phyloP scores from a whole-genome alignment of 2,888 invertebrate genomes.

The Tubulanus polymorphus region DNA sequence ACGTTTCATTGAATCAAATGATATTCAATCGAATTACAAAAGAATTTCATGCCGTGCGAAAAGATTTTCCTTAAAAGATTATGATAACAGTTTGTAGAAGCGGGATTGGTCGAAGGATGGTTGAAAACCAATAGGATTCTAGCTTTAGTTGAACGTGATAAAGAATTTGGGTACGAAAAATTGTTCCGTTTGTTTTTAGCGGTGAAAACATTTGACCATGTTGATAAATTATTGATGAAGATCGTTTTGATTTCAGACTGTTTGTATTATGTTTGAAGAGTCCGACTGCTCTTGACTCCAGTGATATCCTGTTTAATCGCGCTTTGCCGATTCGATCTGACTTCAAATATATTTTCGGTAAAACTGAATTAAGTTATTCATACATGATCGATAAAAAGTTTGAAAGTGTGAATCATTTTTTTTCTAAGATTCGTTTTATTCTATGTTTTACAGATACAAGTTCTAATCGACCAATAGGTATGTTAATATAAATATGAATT shows the following conservation, averaged over 20 bases:
- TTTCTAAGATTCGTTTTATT: no score
- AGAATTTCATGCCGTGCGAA: no score
- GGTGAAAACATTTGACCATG: background rate
- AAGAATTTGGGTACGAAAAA: conserved; percentile 34
- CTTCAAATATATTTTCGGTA: conserved; percentile 30
- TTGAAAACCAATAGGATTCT: conserved; percentile 25
- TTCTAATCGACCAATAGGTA: no score
- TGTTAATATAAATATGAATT: no score
- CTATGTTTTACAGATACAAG: no score
- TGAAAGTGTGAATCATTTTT: no score
- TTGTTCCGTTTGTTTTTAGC: background rate
- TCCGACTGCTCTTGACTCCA: conserved; percentile 27
- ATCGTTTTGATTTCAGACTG: background rate
- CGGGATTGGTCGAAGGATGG: conserved; percentile 23
- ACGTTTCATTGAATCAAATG: no score
- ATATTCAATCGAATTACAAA: no score
- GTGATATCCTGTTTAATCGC: conserved; percentile 28
- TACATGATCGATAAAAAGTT: no score
- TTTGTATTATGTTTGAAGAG: conserved; percentile 25
- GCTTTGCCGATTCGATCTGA: conserved; percentile 28
- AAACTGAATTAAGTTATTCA: no score
- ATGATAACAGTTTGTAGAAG: conserved; percentile 32
- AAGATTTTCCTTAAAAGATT: no score
- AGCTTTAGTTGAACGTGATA: conserved; percentile 30
- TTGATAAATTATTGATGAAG: background rate